Conservation (phyloP, 1,140 invertebrate genomes). For the Idris sp. region DNA sequence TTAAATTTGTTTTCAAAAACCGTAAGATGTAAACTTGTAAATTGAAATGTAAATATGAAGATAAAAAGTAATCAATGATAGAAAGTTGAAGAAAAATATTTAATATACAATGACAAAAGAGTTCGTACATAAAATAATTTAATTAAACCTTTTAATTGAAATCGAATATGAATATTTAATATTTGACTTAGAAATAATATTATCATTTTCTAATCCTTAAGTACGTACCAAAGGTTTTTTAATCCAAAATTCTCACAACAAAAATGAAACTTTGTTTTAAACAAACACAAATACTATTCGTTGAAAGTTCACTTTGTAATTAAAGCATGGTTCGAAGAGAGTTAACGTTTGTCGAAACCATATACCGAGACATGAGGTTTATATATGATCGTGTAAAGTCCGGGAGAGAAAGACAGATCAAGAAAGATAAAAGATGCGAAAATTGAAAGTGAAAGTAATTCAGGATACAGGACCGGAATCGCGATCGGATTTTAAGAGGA, state of each 20-base stretch:
- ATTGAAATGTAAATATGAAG: slow-evolving; percentile 9
- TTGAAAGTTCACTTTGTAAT: neutral
- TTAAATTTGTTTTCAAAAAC: neutral
- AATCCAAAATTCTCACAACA: no score
- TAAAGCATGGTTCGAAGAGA: slow-evolving; percentile 3
- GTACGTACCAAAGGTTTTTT: no score
- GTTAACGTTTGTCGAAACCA: slow-evolving; percentile 14
- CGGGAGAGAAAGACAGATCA: slow-evolving; percentile 26
- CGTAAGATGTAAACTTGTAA: neutral
- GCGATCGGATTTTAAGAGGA: slow-evolving; percentile 19
- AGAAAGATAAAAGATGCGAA: slow-evolving; percentile 39
- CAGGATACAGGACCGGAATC: slow-evolving; percentile 50
- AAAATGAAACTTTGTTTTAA: slow-evolving; percentile 1
- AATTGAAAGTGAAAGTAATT: slow-evolving; percentile 55
- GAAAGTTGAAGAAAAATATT: slow-evolving; percentile 24
- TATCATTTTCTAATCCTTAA: no score
- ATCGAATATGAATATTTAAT: no score
- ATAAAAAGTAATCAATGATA: slow-evolving; percentile 25
- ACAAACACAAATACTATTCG: no score
- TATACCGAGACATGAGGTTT: slow-evolving; percentile 3
- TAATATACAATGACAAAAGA: slow-evolving; percentile 8
- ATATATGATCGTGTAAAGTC: slow-evolving; percentile 40
- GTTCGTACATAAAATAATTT: no score
- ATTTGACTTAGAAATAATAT: no score
- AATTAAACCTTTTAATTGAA: neutral